Evolutionary conservation across 1,140 invertebrate genomes (phyloP).

Genomic region (Monochamus saltuarius): DNA sequence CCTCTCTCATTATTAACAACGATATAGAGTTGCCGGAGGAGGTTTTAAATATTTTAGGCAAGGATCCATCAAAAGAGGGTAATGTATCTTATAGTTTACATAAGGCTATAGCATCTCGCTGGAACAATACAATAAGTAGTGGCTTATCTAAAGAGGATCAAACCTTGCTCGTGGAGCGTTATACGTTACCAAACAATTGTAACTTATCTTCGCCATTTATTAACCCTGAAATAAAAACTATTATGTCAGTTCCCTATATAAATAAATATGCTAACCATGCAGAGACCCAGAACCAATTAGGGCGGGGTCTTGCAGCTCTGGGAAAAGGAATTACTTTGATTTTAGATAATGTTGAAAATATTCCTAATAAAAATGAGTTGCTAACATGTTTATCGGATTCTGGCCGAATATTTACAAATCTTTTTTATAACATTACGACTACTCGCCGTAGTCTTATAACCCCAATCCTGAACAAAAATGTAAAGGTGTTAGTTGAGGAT

Average conservation of each 20-base stretch:
- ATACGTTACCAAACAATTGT: too few relatives aligned
- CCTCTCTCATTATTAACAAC: background rate
- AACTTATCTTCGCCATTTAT: too few relatives aligned
- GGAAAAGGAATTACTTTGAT: too few relatives aligned
- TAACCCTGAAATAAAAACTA: too few relatives aligned
- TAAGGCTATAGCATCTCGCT: too few relatives aligned
- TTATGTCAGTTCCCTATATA: too few relatives aligned
- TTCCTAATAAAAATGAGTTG: background rate
- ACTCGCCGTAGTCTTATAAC: background rate
- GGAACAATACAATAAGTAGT: too few relatives aligned
- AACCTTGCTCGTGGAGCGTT: too few relatives aligned
- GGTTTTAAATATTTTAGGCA: background rate
- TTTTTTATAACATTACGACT: background rate
- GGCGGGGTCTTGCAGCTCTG: too few relatives aligned
- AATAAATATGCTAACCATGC: too few relatives aligned
- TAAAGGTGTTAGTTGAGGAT: background rate
- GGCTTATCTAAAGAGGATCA: too few relatives aligned
- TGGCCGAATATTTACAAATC: background rate
- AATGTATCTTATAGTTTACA: background rate
- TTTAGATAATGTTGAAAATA: background rate
- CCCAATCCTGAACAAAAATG: background rate
- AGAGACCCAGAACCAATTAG: too few relatives aligned
- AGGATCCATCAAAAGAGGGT: background rate
- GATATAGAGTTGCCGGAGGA: background rate
- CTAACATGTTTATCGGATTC: background rate